Evolutionary conservation across 2,113 vertebrate genomes (phyloP).

Genomic region (Polypterus bichir): DNA sequence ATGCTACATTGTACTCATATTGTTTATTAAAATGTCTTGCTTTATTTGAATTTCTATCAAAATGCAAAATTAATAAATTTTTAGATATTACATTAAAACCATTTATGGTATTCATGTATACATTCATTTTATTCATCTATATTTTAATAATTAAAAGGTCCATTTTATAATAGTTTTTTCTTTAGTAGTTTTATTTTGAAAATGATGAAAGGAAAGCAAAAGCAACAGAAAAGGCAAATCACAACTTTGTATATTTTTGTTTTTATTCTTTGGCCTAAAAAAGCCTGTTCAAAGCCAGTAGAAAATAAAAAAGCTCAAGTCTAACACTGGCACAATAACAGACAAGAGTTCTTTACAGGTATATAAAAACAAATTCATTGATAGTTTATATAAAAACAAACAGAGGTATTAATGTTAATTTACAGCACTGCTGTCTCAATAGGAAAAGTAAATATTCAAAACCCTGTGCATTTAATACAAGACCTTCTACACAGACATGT

Average conservation of each 20-base stretch:
- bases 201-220: constrained; percentile 24
- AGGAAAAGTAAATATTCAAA: constrained; percentile 46
- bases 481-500: constrained; percentile 34
- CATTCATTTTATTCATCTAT: too few species aligned
- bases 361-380: constrained; percentile 8
- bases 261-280: constrained; percentile 84
- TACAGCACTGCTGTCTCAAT: constrained; percentile 51
- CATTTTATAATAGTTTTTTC: too few species aligned
- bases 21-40: too few species aligned
- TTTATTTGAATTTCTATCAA: too few species aligned
- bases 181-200: too few species aligned
- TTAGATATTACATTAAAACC: too few species aligned
- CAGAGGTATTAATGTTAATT: constrained; percentile 70
- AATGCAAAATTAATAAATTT: too few species aligned
- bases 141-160: too few species aligned
- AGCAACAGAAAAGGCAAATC: constrained; percentile 11
- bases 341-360: constrained; percentile 36
- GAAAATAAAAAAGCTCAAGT: constrained; percentile 44
- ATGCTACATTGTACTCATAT: too few species aligned
- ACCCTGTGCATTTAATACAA: constrained; percentile 57
- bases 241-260: constrained; percentile 39
- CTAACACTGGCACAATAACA: constrained; percentile 53
- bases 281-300: constrained; percentile 52
- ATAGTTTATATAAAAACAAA: constrained; percentile 22
- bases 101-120: too few species aligned